These are phyloP conservation scores for Trisateles emortualis DNA, from an alignment of 2,888 invertebrate genomes.

Conservation along the genomic window DNA sequence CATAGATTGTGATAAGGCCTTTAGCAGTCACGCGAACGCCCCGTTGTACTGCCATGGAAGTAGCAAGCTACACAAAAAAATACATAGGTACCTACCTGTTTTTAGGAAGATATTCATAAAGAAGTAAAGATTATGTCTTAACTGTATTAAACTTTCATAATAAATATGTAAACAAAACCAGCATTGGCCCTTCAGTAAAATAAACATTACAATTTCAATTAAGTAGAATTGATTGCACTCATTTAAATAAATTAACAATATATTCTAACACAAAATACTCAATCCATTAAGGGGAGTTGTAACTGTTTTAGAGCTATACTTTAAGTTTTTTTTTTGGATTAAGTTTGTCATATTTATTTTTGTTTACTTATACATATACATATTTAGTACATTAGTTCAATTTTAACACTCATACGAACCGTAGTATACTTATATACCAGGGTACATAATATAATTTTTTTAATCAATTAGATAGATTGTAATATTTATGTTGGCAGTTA, in stretches of 20 bases:
- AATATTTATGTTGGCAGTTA: no score
- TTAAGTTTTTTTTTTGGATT: background rate
- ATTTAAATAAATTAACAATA: conserved; percentile 77
- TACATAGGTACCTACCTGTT: no score
- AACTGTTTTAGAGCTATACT: conserved; percentile 14
- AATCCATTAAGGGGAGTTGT: conserved; percentile 37
- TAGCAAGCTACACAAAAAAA: no score
- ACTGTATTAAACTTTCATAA: conserved; percentile 1
- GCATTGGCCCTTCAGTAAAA: conserved; percentile 37
- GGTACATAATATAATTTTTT: no score
- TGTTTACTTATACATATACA: background rate
- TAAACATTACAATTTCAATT: conserved; percentile 51
- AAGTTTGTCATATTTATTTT: background rate
- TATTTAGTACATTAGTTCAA: no score
- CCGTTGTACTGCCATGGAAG: background rate
- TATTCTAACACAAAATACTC: conserved; percentile 49
- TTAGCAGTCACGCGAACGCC: conserved; percentile 1
- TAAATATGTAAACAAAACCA: conserved; percentile 23
- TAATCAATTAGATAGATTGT: no score
- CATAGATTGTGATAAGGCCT: conserved; percentile 1
- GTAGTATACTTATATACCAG: no score
- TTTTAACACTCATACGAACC: no score
- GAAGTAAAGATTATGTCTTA: background rate
- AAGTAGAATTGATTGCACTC: conserved; percentile 55
- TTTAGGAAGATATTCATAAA: no score